Conservation (phyloP, 2,797 vertebrate species). For the Lagothrix lagotricha region DNA sequence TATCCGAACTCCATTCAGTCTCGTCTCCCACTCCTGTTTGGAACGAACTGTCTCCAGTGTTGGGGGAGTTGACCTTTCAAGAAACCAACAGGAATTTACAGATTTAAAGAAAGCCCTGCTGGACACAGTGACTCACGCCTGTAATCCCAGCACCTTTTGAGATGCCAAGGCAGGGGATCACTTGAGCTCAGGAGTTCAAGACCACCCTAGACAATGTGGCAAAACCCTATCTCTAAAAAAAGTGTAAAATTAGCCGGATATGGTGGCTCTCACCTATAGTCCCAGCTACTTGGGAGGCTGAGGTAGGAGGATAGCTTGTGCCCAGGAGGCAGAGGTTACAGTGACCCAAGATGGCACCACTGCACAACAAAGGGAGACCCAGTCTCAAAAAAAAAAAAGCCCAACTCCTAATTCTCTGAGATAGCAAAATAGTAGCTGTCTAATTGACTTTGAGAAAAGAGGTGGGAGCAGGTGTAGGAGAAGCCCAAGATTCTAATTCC, state of each 20-base stretch:
- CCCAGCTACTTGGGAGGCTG: not conserved
- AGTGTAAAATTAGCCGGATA: not conserved
- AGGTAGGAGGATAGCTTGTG: not conserved
- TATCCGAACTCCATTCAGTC: constrained; percentile 86
- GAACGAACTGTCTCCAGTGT: constrained; percentile 86
- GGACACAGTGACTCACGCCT: not conserved
- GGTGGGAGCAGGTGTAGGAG: not conserved
- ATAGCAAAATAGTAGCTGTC: not conserved
- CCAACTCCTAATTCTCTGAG: not conserved
- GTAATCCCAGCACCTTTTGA: not conserved
- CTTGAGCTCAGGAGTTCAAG: not conserved
- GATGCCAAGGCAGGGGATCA: not conserved
- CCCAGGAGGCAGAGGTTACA: not conserved
- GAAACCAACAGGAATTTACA: constrained; percentile 55
- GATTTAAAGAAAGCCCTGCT: not conserved
- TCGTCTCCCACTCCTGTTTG: constrained; percentile 88
- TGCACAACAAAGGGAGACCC: not conserved
- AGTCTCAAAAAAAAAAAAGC: not conserved
- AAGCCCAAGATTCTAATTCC: not conserved
- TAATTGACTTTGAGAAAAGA: not conserved
- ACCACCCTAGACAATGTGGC: not conserved
- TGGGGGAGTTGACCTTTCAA: constrained; percentile 84
- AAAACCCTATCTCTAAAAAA: not conserved
- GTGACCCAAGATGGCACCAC: not conserved
- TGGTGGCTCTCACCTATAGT: not conserved